Base-by-base conservation (phyloP, 2,113 vertebrate genomes). In the Athene noctua region DNA sequence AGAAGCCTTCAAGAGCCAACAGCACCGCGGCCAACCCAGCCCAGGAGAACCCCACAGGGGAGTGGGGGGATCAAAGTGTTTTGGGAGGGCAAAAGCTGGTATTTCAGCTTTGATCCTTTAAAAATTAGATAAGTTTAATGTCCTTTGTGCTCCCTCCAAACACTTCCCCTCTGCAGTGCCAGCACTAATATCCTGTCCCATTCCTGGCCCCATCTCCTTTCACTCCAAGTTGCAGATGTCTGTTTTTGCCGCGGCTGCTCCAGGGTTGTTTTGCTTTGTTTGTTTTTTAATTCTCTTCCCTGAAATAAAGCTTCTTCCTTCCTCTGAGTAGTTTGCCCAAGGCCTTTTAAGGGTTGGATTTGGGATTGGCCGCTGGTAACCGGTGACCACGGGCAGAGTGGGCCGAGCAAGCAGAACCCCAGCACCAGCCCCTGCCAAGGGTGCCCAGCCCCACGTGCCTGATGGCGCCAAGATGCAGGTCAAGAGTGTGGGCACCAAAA, bases 331-430 rank as follows among this genome's bases (percentile, higher is more conserved):
- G 40, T 25, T 52, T n/a, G 21, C 30, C 40, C 40, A 16, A 49
- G 4, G 17, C 32, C 19, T 82, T 90, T 52, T 18, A 32, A 22
- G 30, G 30, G 15, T 0, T 23, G 13, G 34, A 14, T 91, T 65
- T 61, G 54, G 36, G 71, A 34, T 38, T 0, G 0, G 23, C 44
- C 2, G 0, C 8, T 0, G 1, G 19, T 42, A 38, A 72, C 26
- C 18, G 29, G 22, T 47, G 54, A 29, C 36, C 2, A 0, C 3
- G 49, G 54, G 68, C 57, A 92, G 44, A 30, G 52, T 3, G 44
- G 34, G 29, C 15, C 17, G 38, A 80, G 7, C 47, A 36, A 42
- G 26, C 15, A 21, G 42, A 82, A 4, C 51, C 15, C 59, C 36
- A 30, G 49, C 14, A 29, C 36, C 36, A 62, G n/a, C 59, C 9